Conservation (phyloP, 2,113 vertebrate genomes). For the Sphyrna mokarran region DNA sequence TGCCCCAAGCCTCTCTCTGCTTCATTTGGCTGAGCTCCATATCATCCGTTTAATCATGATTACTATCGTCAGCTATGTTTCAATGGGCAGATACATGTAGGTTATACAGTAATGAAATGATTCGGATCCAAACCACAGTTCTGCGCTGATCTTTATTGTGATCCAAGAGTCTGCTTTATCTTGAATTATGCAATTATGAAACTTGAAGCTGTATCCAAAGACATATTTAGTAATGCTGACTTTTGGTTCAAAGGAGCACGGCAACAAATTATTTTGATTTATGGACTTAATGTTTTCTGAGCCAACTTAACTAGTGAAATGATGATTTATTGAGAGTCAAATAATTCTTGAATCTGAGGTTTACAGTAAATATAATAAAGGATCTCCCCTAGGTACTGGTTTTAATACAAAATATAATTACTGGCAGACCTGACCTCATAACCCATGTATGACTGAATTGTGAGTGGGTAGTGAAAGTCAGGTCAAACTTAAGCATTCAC, state of each 20-base stretch:
- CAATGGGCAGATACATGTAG: constrained; percentile 25
- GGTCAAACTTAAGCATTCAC: background rate
- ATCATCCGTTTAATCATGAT: constrained; percentile 37
- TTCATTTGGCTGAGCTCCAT: constrained; percentile 36
- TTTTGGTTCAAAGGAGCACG: background rate
- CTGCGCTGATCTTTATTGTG: constrained; percentile 26
- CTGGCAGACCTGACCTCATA: background rate
- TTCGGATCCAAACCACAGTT: constrained; percentile 13
- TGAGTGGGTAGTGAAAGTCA: background rate
- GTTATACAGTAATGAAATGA: constrained; percentile 36
- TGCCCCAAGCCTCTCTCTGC: constrained; percentile 23
- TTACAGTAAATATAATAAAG: constrained; percentile 20
- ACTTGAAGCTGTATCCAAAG: background rate
- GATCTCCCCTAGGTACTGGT: background rate
- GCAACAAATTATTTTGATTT: constrained; percentile 23
- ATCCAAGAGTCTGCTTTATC: constrained; percentile 6
- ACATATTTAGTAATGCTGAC: constrained; percentile 9
- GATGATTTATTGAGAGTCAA: constrained; percentile 17
- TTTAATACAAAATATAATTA: constrained; percentile 30
- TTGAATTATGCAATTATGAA: background rate
- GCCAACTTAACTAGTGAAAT: constrained; percentile 15
- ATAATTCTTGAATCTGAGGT: constrained; percentile 15
- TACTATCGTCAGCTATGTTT: constrained; percentile 35
- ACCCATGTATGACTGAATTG: background rate
- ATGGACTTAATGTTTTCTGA: constrained; percentile 23